These are phyloP conservation scores for Eulacestoma nigropectus DNA, from an alignment of 2,113 vertebrate genomes.

Conservation along the genomic window DNA sequence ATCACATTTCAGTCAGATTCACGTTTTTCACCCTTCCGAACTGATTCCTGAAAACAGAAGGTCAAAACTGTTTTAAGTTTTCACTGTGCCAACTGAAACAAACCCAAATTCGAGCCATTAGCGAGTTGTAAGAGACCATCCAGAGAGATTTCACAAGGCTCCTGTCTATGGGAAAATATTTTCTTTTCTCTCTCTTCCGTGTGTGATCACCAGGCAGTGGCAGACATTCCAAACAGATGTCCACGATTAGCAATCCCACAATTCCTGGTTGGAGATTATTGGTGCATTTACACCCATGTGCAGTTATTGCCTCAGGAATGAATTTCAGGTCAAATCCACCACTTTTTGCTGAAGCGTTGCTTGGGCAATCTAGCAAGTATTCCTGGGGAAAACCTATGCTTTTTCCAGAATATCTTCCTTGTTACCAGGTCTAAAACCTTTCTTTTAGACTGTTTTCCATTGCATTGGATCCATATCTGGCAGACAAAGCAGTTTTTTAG, in stretches of 20 bases:
- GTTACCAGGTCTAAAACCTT: neutral
- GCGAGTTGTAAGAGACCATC: neutral
- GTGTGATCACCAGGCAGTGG: neutral
- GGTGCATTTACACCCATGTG: neutral
- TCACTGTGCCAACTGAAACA: constrained; percentile 6
- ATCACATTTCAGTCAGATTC: neutral
- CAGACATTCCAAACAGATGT: neutral
- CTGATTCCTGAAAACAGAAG: neutral
- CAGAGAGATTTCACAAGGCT: constrained; percentile 6
- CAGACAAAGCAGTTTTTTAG: neutral
- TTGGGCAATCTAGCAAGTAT: neutral
- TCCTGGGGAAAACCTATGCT: neutral
- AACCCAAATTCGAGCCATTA: neutral
- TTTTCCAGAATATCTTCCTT: neutral
- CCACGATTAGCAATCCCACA: neutral
- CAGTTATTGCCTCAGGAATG: neutral
- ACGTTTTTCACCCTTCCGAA: neutral
- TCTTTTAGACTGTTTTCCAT: neutral
- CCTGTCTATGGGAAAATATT: neutral
- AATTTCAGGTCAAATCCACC: neutral
- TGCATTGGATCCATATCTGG: neutral
- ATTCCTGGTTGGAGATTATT: neutral
- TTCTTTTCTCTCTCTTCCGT: neutral
- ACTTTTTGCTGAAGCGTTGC: neutral
- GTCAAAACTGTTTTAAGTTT: neutral